A percentile compares a stretch with the other conserved stretches of the same genome.
Conservation (phyloP, 2,888 invertebrate genomes). For the Phyllotreta striolata region DNA sequence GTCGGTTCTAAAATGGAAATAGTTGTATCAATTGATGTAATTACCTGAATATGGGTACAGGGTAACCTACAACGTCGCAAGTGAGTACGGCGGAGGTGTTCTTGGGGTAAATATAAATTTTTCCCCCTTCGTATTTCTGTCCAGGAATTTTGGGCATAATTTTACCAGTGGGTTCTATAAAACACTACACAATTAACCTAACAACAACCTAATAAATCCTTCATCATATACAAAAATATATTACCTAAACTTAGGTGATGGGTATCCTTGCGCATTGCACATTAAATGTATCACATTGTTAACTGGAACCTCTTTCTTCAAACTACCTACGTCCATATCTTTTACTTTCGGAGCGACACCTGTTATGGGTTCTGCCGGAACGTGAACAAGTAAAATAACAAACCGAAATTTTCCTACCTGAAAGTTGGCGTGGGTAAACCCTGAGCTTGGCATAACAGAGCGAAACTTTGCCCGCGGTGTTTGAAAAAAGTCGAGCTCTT, state of each 20-base stretch:
- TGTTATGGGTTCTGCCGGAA: constrained; percentile 60
- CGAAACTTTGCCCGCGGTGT: constrained; percentile 57
- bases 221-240: constrained; percentile 5
- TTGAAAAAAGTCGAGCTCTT: constrained; percentile 63
- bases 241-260: constrained; percentile 72
- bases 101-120: constrained; percentile 65
- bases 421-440: constrained; percentile 70
- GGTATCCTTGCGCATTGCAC: constrained; percentile 65
- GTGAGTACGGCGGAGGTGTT: constrained; percentile 68
- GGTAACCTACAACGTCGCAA: constrained; percentile 75
- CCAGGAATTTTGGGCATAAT: constrained; percentile 69
- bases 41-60: constrained; percentile 76
- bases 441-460: constrained; percentile 66
- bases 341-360: constrained; percentile 62
- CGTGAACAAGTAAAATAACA: background rate
- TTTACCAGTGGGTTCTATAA: constrained; percentile 69
- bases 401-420: constrained; percentile 62
- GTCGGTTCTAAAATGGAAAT: constrained; percentile 66
- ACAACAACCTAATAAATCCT: background rate
- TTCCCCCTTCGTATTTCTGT: constrained; percentile 65
- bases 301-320: constrained; percentile 56
- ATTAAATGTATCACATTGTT: constrained; percentile 58
- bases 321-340: constrained; percentile 62
- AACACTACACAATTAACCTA: constrained; percentile 40
- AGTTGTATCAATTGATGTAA: background rate